Evolutionary conservation across 2,113 vertebrate genomes (phyloP), one percentile per base, ranked within the genome.

Genomic region (Catagonus wagneri): DNA sequence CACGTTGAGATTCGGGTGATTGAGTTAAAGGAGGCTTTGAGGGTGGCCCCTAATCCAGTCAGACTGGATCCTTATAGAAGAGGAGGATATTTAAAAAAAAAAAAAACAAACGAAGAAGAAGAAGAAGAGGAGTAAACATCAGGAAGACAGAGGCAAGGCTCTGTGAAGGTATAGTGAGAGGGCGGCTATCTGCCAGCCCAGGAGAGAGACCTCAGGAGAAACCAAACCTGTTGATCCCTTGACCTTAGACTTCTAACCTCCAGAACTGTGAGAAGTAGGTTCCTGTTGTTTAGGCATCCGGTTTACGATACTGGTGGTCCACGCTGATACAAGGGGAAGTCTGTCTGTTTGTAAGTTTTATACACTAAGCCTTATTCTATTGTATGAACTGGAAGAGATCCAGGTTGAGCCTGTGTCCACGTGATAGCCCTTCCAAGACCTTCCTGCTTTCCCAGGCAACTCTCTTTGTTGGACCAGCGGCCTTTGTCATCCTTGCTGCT

Each of bases 391-490:
- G 11, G 11, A 12, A 65, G 39, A 85, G 52, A 80, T 17, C 27
- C 34, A 50, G 66, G 12, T 36, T 74, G 71, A 78, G 5, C 25
- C 71, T 60, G 7, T n/a, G 56, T 60, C 27, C 34, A 34, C 27
- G 10, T 3, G 39, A 4, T 34, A 71, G 29, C 58, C 44, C 83
- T 52, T 52, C 20, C 27, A 13, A 27, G 63, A 25, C 56, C 19
- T 15, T 68, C 16, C 20, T 22, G 25, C 65, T 83, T 9, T 61
- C 34, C 15, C 11, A 1, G 3, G 6, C 17, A 4, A 2, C n/a
- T n/a, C 52, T 63, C 17, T 61, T 12, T 0, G 0, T 4, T 2
- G 2, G 32, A 10, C 32, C 10, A 3, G 2, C 39, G 50, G 50
- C 54, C 2, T 10, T 60, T 20, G 2, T 25, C 15, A 1, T 12